A percentile compares a stretch with the other conserved stretches of the same genome.
These are phyloP conservation scores for Clitarchus hookeri DNA, from an alignment of 2,888 invertebrate genomes.

Conservation along the genomic window DNA sequence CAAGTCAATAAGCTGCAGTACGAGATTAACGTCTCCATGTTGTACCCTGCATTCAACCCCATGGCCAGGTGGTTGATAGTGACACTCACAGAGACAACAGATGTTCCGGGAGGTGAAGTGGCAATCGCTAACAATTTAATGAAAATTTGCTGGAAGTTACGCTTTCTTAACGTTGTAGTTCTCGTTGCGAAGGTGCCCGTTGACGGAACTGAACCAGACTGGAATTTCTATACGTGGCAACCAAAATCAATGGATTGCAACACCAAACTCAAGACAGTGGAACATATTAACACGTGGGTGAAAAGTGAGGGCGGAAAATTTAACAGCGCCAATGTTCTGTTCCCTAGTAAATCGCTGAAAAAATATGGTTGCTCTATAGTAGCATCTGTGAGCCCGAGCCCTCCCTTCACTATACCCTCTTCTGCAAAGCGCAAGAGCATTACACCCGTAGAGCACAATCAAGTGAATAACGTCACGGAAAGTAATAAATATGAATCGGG, in stretches of 20 bases:
- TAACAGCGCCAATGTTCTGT: background rate
- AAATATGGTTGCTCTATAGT: background rate
- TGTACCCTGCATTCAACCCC: background rate
- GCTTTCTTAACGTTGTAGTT: background rate
- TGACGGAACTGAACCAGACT: background rate
- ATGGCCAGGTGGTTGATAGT: background rate
- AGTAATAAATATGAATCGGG: background rate
- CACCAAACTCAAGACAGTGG: background rate
- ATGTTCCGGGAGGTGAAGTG: background rate
- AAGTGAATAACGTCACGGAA: background rate
- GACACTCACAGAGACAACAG: background rate
- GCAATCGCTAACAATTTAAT: background rate
- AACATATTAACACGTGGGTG: background rate
- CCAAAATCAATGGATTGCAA: background rate
- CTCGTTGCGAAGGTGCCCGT: background rate
- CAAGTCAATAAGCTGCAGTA: background rate
- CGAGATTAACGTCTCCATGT: background rate
- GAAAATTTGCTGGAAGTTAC: background rate
- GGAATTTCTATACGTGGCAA: conserved; percentile 12
- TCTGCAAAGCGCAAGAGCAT: background rate
- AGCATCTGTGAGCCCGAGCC: background rate
- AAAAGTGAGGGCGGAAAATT: background rate
- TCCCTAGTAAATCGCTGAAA: background rate
- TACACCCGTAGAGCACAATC: background rate
- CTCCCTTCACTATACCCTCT: background rate